phyloP scores from a whole-genome alignment of 2,113 vertebrate genomes.

The Echinops telfairi region DNA sequence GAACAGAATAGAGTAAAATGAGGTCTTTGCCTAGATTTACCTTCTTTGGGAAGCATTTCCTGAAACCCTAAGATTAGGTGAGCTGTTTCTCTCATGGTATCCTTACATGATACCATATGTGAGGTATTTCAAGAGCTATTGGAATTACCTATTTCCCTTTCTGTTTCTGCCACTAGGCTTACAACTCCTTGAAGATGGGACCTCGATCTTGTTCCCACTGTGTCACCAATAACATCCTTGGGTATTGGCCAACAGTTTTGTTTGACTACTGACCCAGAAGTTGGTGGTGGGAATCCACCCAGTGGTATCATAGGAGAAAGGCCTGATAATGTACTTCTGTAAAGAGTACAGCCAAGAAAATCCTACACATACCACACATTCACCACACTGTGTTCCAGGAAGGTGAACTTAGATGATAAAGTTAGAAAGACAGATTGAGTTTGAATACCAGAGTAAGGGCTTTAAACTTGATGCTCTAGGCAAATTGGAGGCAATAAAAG shows the following conservation, averaged over 20 bases:
- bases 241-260: neutral
- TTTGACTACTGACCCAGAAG: neutral
- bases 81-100: too few relatives aligned
- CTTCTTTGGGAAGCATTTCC: neutral
- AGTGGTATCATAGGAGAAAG: neutral
- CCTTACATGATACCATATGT: too few relatives aligned
- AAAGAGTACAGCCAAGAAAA: neutral
- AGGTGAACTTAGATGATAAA: neutral
- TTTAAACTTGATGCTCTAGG: conserved; percentile 19
- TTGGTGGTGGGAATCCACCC: neutral
- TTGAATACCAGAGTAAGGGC: neutral
- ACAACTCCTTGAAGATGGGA: neutral
- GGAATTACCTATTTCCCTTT: neutral
- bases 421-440: neutral
- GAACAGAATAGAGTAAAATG: neutral
- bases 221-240: neutral
- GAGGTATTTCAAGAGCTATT: neutral
- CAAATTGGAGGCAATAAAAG: neutral
- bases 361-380: neutral
- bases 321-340: neutral
- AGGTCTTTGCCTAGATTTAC: neutral
- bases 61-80: neutral
- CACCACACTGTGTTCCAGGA: neutral
- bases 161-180: neutral
- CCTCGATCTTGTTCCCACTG: neutral